Conservation (phyloP, 2,797 vertebrate species). For the Anableps anableps region DNA sequence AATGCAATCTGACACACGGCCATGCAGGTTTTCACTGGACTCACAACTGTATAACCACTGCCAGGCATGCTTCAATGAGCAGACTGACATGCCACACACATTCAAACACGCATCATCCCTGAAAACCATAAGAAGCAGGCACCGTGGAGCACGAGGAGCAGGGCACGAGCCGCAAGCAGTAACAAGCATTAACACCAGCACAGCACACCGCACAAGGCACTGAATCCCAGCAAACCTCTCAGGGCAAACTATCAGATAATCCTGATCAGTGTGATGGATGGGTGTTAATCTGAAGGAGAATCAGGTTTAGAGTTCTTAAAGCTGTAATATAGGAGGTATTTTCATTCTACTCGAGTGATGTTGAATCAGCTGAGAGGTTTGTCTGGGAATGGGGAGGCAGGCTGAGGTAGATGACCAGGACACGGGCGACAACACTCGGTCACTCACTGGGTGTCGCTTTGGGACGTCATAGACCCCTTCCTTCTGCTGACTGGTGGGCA, state of each 20-base stretch:
- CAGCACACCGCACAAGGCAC: constrained; percentile 69
- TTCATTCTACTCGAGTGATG: not conserved
- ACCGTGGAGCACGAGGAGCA: constrained; percentile 40
- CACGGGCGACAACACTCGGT: constrained; percentile 80
- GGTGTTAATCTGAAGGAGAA: constrained; percentile 15
- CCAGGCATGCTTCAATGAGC: constrained; percentile 63
- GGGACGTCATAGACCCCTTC: constrained; percentile 99
- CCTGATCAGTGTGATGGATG: constrained; percentile 14
- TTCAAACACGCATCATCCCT: constrained; percentile 34
- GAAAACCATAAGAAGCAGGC: constrained; percentile 47
- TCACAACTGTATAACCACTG: constrained; percentile 57
- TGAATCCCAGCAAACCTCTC: constrained; percentile 78
- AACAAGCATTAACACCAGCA: constrained; percentile 58
- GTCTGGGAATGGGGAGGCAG: constrained; percentile 75
- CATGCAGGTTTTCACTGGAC: constrained; percentile 65
- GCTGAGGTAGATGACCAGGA: constrained; percentile 40
- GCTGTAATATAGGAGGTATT: not conserved
- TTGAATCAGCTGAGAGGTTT: constrained; percentile 77
- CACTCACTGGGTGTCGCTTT: constrained; percentile 99
- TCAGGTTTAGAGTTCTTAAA: constrained; percentile 19
- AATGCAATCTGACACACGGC: constrained; percentile 40
- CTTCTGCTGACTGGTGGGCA: constrained; percentile 99
- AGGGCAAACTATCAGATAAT: constrained; percentile 36
- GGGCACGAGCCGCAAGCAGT: constrained; percentile 51
- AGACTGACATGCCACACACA: constrained; percentile 50